Evolutionary conservation across 2,797 vertebrate species (phyloP).

Genomic region (Lithobates sylvaticus): DNA sequence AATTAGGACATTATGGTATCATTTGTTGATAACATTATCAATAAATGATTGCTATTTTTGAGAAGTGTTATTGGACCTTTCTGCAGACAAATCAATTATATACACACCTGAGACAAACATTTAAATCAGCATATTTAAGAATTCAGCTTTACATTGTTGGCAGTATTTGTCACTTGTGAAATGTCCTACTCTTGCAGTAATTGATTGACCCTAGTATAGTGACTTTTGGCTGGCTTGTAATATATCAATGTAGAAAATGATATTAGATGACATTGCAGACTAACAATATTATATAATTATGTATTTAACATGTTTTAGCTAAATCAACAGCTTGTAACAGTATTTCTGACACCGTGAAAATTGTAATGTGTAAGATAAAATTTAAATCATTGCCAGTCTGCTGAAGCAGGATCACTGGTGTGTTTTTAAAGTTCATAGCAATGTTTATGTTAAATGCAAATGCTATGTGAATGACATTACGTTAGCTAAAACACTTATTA

Average conservation of each 20-base stretch:
- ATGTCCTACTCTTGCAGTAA: conserved; percentile 12
- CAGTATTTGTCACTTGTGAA: conserved; percentile 23
- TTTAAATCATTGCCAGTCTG: conserved; percentile 28
- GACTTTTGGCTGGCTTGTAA: conserved; percentile 31
- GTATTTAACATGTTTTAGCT: conserved; percentile 39
- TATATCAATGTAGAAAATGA: conserved; percentile 31
- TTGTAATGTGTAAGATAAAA: conserved; percentile 11
- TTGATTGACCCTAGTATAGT: conserved; percentile 22
- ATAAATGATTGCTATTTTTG: conserved; percentile 1
- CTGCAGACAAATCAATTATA: neutral
- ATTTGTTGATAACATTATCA: neutral
- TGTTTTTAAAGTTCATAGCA: neutral
- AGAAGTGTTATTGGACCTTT: neutral
- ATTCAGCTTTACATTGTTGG: conserved; percentile 8
- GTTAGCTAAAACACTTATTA: neutral
- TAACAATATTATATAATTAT: conserved; percentile 29
- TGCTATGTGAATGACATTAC: neutral
- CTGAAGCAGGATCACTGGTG: neutral
- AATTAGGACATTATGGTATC: neutral
- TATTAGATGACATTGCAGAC: conserved; percentile 17
- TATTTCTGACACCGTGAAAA: conserved; percentile 24
- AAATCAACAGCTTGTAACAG: conserved; percentile 36
- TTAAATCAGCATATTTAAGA: conserved; percentile 36
- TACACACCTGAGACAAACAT: conserved; percentile 15
- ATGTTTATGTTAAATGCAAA: neutral